Conservation (phyloP, 2,113 vertebrate genomes). For the Parus major region DNA sequence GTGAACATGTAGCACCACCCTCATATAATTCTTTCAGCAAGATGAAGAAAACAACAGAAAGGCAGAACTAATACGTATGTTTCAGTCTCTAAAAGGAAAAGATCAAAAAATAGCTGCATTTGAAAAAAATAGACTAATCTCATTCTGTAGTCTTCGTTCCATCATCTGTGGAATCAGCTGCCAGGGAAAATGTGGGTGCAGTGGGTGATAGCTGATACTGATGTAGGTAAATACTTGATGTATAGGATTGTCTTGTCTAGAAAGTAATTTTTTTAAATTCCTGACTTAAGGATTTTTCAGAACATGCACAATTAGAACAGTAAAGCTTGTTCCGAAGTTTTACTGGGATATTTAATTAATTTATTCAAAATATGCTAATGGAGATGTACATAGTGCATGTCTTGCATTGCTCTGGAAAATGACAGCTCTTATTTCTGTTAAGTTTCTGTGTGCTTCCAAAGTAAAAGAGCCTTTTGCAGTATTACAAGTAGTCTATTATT, state of each 20-base stretch:
- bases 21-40: not conserved
- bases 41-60: not conserved
- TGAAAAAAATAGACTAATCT: not conserved
- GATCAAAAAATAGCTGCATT: not conserved
- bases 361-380: not conserved
- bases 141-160: not conserved
- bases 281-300: not conserved
- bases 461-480: not conserved
- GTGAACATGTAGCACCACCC: not conserved
- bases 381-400: not conserved
- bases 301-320: not conserved
- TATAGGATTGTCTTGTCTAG: not conserved
- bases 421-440: not conserved
- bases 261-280: not conserved
- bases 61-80: not conserved
- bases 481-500: not conserved
- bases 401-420: not conserved
- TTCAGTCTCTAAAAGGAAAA: not conserved
- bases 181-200: not conserved
- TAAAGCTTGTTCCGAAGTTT: not conserved
- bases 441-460: not conserved
- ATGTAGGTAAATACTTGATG: not conserved
- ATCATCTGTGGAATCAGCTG: not conserved
- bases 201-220: not conserved
- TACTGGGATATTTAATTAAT: not conserved